Evolutionary conservation across 1,140 invertebrate species (phyloP), one percentile per base, ranked within the genome.

Genomic region (Pomacea maculata): DNA sequence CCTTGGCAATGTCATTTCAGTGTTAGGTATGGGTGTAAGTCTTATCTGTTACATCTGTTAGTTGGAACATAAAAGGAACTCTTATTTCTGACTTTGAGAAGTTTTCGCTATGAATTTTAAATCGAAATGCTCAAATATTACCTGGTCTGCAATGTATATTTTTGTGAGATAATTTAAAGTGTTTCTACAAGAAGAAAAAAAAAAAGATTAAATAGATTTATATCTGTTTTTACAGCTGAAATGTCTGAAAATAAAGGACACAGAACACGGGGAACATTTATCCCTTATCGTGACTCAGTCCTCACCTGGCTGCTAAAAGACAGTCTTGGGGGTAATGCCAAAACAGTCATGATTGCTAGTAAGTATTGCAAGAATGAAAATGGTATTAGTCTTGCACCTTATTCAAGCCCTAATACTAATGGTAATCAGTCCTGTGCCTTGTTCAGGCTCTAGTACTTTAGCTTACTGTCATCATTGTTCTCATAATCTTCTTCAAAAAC

Each of bases 271-370:
- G 71, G 82, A 7, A 84, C 82, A 68, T 97, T 96, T 88, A 96
- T 98, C 81, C 96, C 96, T 1, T 98, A 98, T 91, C 92, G 97
- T 67, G 96, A 98, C 91, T 97, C 96, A 12, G 96, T 96, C 15
- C 92, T 97, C 1, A 98, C 96, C 0, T 97, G 96, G 96, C 90
- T 98, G 34, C 92, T 98, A 52, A 97, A 97, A 90, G 96, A 97
- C 88, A 97, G 96, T 71, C 92, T 98, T 11, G 96, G 96, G n/a
- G 96, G 96, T 2, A 97, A 98, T 91, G 95, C 96, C 2, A 97
- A 97, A 88, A 98, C 97, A 10, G 96, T 97, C 71, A 97, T 98
- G 96, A 95, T 96, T 71, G 95, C 95, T 79, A 94, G 93, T 94
- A 91, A 92, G 93, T 92, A 25, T 29, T 5, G 15, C 19, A 67